Evolutionary conservation across 92 coral and sea anemone genomes (phyloP).

Genomic region (Palythoa caribaeorum): DNA sequence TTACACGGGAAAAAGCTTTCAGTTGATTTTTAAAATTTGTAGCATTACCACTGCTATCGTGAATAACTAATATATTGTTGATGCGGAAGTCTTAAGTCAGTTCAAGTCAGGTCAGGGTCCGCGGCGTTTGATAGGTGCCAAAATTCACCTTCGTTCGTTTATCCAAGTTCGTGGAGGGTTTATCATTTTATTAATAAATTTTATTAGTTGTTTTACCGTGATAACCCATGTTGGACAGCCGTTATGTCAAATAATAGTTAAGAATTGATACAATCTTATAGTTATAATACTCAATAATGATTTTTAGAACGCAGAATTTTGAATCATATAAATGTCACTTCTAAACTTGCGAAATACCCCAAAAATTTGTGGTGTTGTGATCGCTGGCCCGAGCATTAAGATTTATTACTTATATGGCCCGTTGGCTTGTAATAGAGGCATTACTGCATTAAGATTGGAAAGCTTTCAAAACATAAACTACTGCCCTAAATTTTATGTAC

Average conservation of each 20-base stretch:
- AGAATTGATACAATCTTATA: too few species aligned
- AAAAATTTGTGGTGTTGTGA: background rate
- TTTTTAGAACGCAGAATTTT: background rate
- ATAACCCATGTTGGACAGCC: too few species aligned
- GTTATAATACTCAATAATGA: background rate
- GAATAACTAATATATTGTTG: background rate
- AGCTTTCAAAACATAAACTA: too few species aligned
- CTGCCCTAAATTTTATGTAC: too few species aligned
- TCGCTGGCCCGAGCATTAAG: background rate
- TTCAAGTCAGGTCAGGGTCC: background rate
- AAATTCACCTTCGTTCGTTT: too few species aligned
- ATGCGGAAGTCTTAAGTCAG: background rate
- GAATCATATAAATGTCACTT: background rate
- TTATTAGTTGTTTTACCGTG: too few species aligned
- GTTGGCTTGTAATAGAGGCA: too few species aligned
- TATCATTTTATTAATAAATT: too few species aligned
- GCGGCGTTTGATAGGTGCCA: too few species aligned
- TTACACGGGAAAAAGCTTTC: background rate
- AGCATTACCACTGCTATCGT: background rate
- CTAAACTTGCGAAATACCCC: background rate
- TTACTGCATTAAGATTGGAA: too few species aligned
- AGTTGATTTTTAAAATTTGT: background rate
- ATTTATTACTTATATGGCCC: background rate
- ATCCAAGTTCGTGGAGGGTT: too few species aligned
- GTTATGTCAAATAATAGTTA: too few species aligned